phyloP scores from a whole-genome alignment of 2,797 vertebrate species.

The Dromococcyx pavoninus region DNA sequence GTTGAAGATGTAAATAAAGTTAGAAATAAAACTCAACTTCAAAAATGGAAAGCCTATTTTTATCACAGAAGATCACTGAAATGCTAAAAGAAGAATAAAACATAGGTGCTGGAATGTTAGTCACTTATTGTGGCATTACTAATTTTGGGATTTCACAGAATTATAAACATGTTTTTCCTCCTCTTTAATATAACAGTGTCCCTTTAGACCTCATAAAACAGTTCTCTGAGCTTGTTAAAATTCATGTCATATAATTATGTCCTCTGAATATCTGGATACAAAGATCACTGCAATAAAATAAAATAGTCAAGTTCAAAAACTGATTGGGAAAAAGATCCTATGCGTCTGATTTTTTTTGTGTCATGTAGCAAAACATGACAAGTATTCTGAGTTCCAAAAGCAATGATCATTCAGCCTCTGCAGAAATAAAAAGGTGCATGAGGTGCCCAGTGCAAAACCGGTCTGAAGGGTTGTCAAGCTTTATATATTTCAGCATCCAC shows the following conservation, averaged over 20 bases:
- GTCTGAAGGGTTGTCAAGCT: neutral
- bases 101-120: neutral
- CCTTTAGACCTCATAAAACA: neutral
- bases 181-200: neutral
- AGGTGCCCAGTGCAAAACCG: neutral
- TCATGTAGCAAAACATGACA: neutral
- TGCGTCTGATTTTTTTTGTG: neutral
- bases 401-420: neutral
- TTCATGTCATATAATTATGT: neutral
- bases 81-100: constrained; percentile 6
- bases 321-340: neutral
- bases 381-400: neutral
- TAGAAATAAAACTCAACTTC: constrained; percentile 1
- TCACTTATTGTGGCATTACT: neutral
- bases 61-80: neutral
- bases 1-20: constrained; percentile 1
- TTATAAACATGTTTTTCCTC: constrained; percentile 11
- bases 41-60: neutral
- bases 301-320: neutral
- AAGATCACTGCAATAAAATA: neutral
- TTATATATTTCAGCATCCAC: neutral
- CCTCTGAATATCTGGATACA: neutral
- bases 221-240: neutral
- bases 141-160: neutral
- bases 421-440: neutral